phyloP scores from a whole-genome alignment of 2,797 vertebrate species.

The Falco peregrinus region DNA sequence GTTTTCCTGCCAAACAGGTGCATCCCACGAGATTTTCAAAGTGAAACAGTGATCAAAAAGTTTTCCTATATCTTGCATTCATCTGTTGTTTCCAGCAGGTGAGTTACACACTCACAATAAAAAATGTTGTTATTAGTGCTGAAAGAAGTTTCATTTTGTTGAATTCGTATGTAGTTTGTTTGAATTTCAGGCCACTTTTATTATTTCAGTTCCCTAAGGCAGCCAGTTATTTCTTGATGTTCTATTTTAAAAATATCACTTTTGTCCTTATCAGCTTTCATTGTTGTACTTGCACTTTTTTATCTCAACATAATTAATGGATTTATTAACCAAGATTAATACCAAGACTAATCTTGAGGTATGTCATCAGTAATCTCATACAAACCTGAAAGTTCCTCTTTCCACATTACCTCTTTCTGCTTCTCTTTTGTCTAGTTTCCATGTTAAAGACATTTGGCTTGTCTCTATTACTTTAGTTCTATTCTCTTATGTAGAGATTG shows the following conservation, averaged over 20 bases:
- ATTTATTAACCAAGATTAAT: neutral
- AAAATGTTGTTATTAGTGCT: neutral
- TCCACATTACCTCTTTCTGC: neutral
- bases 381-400: neutral
- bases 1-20: neutral
- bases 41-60: neutral
- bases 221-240: neutral
- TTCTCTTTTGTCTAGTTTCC: neutral
- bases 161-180: neutral
- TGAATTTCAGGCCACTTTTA: neutral
- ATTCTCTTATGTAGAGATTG: neutral
- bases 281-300: neutral
- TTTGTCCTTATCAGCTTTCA: neutral
- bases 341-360: neutral
- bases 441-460: neutral
- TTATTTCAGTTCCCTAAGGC: neutral
- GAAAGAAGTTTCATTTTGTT: neutral
- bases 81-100: neutral
- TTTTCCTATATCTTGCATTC: neutral
- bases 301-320: neutral
- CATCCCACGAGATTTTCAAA: neutral
- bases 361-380: neutral
- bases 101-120: neutral
- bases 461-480: neutral
- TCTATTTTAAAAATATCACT: neutral